Conservation (phyloP, 2,113 vertebrate genomes). For the Pycnonotus jocosus region DNA sequence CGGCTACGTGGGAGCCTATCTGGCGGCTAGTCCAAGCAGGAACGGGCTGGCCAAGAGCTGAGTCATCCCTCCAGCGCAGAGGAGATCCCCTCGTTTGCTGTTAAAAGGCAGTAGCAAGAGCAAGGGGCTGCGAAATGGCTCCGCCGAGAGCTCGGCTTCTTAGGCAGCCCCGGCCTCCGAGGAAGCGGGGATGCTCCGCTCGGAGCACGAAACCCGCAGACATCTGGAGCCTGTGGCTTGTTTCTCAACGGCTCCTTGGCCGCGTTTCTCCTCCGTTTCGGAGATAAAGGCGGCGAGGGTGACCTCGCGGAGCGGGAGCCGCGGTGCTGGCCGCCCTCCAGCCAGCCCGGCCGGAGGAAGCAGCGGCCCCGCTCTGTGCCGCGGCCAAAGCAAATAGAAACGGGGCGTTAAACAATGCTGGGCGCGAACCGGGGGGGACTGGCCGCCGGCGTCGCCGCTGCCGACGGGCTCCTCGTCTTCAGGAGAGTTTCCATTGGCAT, state of each 20-base stretch:
- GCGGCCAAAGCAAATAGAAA: slow-evolving; percentile 53
- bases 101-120: slow-evolving; percentile 41
- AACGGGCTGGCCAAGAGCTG: background rate
- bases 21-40: background rate
- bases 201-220: slow-evolving; percentile 2
- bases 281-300: slow-evolving; percentile 35
- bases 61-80: background rate
- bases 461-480: background rate
- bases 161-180: slow-evolving; percentile 6
- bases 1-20: background rate
- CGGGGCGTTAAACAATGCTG: background rate
- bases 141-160: slow-evolving; percentile 24
- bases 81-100: background rate
- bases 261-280: background rate
- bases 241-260: slow-evolving; percentile 36
- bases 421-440: background rate
- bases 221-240: slow-evolving; percentile 58
- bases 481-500: background rate
- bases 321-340: slow-evolving; percentile 37
- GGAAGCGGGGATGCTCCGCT: background rate
- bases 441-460: background rate
- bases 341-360: slow-evolving; percentile 33
- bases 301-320: slow-evolving; percentile 1
- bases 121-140: slow-evolving; percentile 32
- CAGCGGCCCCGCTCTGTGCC: slow-evolving; percentile 4